Evolutionary conservation across 2,797 vertebrate genomes (phyloP), one percentile per base, ranked within the genome.

Genomic region (Epinephelus awoara): DNA sequence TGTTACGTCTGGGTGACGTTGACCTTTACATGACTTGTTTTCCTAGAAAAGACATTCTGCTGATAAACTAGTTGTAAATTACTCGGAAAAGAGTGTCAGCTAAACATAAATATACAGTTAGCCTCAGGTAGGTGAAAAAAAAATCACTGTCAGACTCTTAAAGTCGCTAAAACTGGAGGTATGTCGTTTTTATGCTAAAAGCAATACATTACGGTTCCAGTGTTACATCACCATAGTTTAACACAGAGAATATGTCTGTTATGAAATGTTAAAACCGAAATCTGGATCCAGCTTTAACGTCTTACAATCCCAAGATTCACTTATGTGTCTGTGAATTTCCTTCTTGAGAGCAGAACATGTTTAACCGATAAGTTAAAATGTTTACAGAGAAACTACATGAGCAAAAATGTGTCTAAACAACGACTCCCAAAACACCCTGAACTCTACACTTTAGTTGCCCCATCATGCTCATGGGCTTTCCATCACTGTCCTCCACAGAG

Each of bases 381-480:
- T 29, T 29, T 29, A 29, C 27, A 29, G 27, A 29, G 27, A 29
- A 29, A 29, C 27, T 29, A 29, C 27, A 29, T 29, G 27, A 29
- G 5, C 27, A 29, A 6, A 29, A 29, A 29, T 21, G 42, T 49
- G 47, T 67, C 57, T 8, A 40, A 54, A 72, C 14, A 57, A 17
- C 1, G 23, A 72, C 40, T 71, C 50, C 62, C 69, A 23, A 57
- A 83, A 82, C 59, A 79, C n/a, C 46, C n/a, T 54, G 59, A 64
- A 64, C 62, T 71, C 66, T 54, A 1, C 17, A 62, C 65, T 70
- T 52, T 61, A 21, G 29, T 47, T 85, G 87, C 78, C 70, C 76
- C 63, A 50, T 89, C 84, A 74, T 69, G 79, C 68, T 89, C 70
- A 47, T 71, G 65, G 71, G 77, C 59, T 85, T 85, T 92, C 82